Evolutionary conservation across 2,888 invertebrate genomes (phyloP).

Genomic region (Tetropium fuscum): DNA sequence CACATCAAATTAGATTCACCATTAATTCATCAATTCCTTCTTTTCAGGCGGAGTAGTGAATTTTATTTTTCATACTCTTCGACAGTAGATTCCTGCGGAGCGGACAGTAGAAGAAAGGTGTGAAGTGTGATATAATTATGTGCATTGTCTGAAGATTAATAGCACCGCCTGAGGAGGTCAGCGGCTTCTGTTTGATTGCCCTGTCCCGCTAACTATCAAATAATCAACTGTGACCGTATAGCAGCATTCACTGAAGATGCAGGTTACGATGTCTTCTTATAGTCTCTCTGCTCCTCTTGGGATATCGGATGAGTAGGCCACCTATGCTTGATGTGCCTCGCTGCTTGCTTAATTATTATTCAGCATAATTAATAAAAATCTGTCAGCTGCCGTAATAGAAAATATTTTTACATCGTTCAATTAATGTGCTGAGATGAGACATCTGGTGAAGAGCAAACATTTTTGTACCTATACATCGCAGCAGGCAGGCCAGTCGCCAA

Average conservation of each 20-base stretch:
- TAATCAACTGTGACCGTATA: constrained; percentile 60
- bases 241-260: constrained; percentile 12
- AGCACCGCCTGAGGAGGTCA: constrained; percentile 60
- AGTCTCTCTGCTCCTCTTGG: not conserved
- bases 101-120: constrained; percentile 51
- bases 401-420: constrained; percentile 39
- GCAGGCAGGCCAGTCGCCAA: too few relatives aligned
- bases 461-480: not conserved
- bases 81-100: constrained; percentile 23
- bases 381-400: constrained; percentile 46
- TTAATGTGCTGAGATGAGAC: not conserved
- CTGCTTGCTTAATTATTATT: constrained; percentile 46
- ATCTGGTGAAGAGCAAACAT: not conserved
- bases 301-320: constrained; percentile 24
- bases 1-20: constrained; percentile 12
- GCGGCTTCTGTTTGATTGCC: constrained; percentile 65
- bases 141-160: constrained; percentile 65
- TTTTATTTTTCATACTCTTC: constrained; percentile 8
- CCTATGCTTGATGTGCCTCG: constrained; percentile 26
- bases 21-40: constrained; percentile 8
- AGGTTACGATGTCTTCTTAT: constrained; percentile 22
- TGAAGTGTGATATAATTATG: constrained; percentile 64
- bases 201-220: constrained; percentile 57
- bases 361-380: constrained; percentile 46
- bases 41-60: not conserved